A percentile compares a stretch with the other conserved stretches of the same genome.
Conservation (phyloP, 2,888 invertebrate genomes). For the Tubiluchus corallicola region DNA sequence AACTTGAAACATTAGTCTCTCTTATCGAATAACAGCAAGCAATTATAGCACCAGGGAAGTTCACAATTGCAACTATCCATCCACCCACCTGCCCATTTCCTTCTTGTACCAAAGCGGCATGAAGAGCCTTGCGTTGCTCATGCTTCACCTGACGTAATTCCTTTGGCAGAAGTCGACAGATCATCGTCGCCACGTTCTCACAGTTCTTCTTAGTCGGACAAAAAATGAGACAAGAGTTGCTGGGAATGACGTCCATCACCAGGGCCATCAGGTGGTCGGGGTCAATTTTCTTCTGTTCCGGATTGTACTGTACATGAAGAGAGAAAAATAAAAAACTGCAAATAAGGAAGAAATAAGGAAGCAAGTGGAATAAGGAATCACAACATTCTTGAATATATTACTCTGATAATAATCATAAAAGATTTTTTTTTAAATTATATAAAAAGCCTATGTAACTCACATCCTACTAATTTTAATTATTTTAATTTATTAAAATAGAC, state of each 20-base stretch:
- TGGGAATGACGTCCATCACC: conserved; percentile 58
- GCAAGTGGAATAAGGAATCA: conserved; percentile 10
- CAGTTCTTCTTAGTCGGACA: conserved; percentile 82
- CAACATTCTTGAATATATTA: too few relatives aligned
- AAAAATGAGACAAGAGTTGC: conserved; percentile 65
- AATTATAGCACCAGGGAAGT: too few relatives aligned
- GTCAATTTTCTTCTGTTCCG: conserved; percentile 34
- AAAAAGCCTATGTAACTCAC: conserved; percentile 5
- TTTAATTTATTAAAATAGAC: too few relatives aligned
- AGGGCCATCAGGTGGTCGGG: conserved; percentile 55
- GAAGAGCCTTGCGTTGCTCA: background rate
- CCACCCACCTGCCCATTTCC: background rate
- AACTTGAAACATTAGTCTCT: too few relatives aligned
- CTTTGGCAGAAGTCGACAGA: conserved; percentile 43
- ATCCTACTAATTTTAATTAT: too few relatives aligned
- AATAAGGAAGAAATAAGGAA: background rate
- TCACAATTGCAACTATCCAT: too few relatives aligned
- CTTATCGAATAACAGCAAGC: too few relatives aligned
- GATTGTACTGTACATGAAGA: conserved; percentile 20
- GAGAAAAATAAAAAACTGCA: background rate
- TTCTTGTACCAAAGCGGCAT: background rate
- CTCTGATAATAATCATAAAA: too few relatives aligned
- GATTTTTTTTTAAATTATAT: too few relatives aligned
- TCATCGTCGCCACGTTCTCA: conserved; percentile 62
- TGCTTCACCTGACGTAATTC: conserved; percentile 16